Conservation (phyloP, 2,888 invertebrate species). For the Eumacrocentrus americanus region DNA sequence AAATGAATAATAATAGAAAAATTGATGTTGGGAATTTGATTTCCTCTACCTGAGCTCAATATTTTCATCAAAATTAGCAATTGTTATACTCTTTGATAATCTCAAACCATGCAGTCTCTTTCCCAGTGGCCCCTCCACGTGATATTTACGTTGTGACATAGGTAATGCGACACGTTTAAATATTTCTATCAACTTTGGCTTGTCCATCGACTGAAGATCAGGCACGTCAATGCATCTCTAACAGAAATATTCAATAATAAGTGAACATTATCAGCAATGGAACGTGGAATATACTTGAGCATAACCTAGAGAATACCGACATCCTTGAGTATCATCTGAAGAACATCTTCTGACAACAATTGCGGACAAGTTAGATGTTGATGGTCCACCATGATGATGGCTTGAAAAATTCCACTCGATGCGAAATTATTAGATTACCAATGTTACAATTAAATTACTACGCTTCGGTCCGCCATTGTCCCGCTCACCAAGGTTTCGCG, state of each 20-base stretch:
- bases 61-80: constrained; percentile 30
- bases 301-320: constrained; percentile 41
- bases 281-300: constrained; percentile 5
- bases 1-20: neutral
- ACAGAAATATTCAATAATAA: constrained; percentile 3
- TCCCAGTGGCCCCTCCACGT: constrained; percentile 36
- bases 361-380: constrained; percentile 47
- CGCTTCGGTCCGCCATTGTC: too few relatives aligned
- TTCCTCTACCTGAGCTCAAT: constrained; percentile 18
- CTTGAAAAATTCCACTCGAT: too few relatives aligned
- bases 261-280: neutral
- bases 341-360: constrained; percentile 44
- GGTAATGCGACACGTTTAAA: constrained; percentile 52
- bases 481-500: too few relatives aligned
- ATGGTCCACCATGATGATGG: too few relatives aligned
- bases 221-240: constrained; percentile 51
- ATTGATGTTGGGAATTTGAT: neutral
- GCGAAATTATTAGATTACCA: too few relatives aligned
- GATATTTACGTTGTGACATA: constrained; percentile 47
- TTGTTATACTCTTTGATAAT: constrained; percentile 34
- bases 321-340: constrained; percentile 47
- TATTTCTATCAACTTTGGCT: constrained; percentile 48
- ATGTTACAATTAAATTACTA: too few relatives aligned
- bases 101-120: constrained; percentile 40
- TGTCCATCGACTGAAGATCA: constrained; percentile 40